phyloP scores from a whole-genome alignment of 2,797 vertebrate species.

The Gymnoscopelus braueri region DNA sequence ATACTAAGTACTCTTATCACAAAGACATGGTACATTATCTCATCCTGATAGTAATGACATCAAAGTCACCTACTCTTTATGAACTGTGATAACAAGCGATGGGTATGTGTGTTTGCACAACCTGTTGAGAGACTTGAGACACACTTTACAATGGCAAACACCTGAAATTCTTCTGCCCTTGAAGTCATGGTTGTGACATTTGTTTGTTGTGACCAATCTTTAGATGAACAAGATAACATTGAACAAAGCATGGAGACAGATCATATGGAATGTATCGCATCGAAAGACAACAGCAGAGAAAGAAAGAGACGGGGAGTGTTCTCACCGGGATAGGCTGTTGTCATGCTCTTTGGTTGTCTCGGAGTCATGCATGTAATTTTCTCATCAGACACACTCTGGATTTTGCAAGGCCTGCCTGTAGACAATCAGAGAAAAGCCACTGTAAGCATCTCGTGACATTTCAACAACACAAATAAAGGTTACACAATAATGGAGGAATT shows the following conservation, averaged over 20 bases:
- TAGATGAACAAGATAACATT: conserved; percentile 11
- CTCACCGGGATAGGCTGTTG: conserved; percentile 79
- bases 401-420: conserved; percentile 79
- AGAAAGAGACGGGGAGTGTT: neutral
- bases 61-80: conserved; percentile 16
- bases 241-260: neutral
- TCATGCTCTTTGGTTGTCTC: conserved; percentile 43
- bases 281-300: neutral
- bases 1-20: neutral
- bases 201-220: neutral
- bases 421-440: neutral
- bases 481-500: too few relatives aligned
- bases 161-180: conserved; percentile 30
- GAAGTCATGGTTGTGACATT: neutral
- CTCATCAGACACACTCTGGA: conserved; percentile 76
- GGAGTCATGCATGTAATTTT: conserved; percentile 79
- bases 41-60: conserved; percentile 8
- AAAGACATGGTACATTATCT: conserved; percentile 7
- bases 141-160: neutral
- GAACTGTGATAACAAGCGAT: conserved; percentile 1
- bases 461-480: neutral
- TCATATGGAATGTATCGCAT: neutral
- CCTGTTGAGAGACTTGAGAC: conserved; percentile 14
- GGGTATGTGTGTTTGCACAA: neutral
- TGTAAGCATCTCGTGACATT: neutral